Conservation (phyloP, 2,888 invertebrate species). For the Marasmarcha lunaedactyla region DNA sequence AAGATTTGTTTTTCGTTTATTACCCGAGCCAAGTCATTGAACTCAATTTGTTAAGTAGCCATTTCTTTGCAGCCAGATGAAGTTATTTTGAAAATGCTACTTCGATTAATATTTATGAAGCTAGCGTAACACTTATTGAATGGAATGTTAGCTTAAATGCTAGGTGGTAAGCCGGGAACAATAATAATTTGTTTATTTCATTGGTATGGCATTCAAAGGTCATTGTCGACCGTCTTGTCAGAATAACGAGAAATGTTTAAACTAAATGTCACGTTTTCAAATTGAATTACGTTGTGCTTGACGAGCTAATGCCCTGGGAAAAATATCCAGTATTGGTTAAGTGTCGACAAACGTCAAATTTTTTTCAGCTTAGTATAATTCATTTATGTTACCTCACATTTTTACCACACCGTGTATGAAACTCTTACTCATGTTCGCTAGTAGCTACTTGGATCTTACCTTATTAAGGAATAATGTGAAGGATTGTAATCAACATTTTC, state of each 20-base stretch:
- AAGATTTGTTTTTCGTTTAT: no score
- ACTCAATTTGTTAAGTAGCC: background rate
- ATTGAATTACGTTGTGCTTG: slow-evolving; percentile 17
- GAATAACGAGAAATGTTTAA: slow-evolving; percentile 19
- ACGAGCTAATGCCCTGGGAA: slow-evolving; percentile 13
- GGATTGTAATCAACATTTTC: no score
- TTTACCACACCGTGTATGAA: no score
- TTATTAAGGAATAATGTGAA: no score
- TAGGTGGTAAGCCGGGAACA: background rate
- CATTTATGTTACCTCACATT: no score
- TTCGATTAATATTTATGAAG: background rate
- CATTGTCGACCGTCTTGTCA: slow-evolving; percentile 24
- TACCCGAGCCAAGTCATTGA: no score
- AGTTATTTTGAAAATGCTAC: background rate
- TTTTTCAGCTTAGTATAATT: no score
- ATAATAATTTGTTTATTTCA: slow-evolving; percentile 7
- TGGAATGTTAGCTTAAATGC: background rate
- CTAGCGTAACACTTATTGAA: background rate
- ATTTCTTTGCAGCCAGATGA: background rate
- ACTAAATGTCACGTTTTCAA: slow-evolving; percentile 21
- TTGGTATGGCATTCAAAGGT: slow-evolving; percentile 36
- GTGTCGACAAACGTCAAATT: no score
- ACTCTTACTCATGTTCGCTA: no score
- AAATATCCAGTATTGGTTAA: slow-evolving; percentile 13
- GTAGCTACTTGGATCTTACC: no score